These are phyloP conservation scores for Phragmatobia fuliginosa DNA, from an alignment of 2,888 invertebrate species.

Conservation along the genomic window DNA sequence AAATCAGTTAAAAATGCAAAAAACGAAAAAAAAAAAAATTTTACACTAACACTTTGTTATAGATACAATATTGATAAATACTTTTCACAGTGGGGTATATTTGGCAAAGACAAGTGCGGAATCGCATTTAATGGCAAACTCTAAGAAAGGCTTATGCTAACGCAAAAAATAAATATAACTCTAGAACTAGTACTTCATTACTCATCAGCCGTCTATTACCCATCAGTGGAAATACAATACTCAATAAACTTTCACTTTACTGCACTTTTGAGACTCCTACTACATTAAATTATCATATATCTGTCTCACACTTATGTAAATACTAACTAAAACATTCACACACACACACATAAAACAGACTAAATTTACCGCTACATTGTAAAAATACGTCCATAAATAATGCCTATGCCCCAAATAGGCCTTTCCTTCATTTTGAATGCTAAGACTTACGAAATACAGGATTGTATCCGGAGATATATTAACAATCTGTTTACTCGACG, in stretches of 20 bases:
- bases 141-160: no score
- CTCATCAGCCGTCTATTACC: neutral
- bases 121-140: no score
- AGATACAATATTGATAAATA: no score
- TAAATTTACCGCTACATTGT: neutral
- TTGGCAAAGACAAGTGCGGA: no score
- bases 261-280: neutral
- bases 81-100: no score
- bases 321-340: conserved; percentile 1
- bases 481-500: conserved; percentile 72
- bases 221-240: neutral
- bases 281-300: neutral
- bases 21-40: no score
- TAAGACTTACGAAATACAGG: conserved; percentile 14
- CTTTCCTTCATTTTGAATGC: conserved; percentile 5
- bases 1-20: no score
- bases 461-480: conserved; percentile 59
- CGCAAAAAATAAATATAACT: no score
- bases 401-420: neutral
- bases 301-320: neutral
- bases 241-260: neutral
- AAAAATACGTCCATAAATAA: neutral
- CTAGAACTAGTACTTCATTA: neutral
- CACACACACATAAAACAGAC: neutral
- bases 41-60: no score